Conservation (phyloP, 2,888 invertebrate genomes). For the Plusia festucae region DNA sequence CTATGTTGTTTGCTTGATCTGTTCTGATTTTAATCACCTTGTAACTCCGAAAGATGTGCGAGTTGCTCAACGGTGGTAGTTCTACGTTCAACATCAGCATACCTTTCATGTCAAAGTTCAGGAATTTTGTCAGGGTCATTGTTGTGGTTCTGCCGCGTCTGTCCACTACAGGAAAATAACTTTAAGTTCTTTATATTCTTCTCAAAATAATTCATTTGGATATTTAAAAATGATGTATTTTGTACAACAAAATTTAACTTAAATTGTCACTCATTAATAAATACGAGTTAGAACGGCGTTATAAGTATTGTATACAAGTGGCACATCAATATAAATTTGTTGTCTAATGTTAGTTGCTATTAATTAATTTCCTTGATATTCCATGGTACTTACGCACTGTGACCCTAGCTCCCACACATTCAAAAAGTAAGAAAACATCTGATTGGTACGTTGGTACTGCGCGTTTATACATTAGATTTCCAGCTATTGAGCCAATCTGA, state of each 20-base stretch:
- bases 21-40: constrained; percentile 85
- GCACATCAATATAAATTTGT: no score
- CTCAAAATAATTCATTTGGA: neutral
- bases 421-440: constrained; percentile 90
- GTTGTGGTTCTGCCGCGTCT: constrained; percentile 52
- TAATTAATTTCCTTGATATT: no score
- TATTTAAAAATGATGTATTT: no score
- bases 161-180: constrained; percentile 61
- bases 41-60: constrained; percentile 90
- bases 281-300: no score
- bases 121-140: constrained; percentile 84
- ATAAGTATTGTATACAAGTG: no score
- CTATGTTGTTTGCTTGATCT: neutral
- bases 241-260: no score
- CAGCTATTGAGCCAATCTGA: constrained; percentile 91
- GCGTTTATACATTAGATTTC: constrained; percentile 91
- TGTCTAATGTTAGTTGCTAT: no score
- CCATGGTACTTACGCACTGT: constrained; percentile 87
- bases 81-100: constrained; percentile 90
- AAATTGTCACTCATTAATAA: no score
- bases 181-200: neutral
- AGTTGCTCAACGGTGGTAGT: constrained; percentile 86
- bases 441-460: constrained; percentile 90
- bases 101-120: constrained; percentile 90
- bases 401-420: constrained; percentile 86